Conservation (phyloP, 2,888 invertebrate species). For the Sinhomidia bicolor region DNA sequence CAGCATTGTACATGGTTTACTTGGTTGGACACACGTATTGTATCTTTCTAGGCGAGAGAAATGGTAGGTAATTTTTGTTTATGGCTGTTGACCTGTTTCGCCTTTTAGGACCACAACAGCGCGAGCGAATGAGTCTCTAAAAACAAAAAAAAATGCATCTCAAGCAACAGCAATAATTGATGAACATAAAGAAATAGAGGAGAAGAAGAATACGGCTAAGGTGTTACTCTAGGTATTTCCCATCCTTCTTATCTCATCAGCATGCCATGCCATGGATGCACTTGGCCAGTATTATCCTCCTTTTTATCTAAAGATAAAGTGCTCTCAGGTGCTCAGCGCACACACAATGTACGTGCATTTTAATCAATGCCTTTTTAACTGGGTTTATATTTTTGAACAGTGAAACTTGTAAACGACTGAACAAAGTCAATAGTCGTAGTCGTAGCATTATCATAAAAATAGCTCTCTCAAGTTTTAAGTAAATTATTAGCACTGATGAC, state of each 20-base stretch:
- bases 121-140: no score
- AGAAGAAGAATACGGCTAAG: not conserved
- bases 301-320: no score
- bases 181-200: not conserved
- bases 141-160: not conserved
- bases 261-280: no score
- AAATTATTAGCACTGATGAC: constrained; percentile 18
- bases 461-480: constrained; percentile 5
- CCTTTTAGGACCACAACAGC: constrained; percentile 32
- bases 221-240: not conserved
- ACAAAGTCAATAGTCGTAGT: constrained; percentile 27
- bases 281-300: no score
- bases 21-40: no score
- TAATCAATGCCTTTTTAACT: no score
- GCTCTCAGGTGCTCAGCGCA: no score
- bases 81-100: constrained; percentile 53
- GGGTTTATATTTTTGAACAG: not conserved
- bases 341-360: not conserved
- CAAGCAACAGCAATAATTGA: not conserved
- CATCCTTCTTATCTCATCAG: no score
- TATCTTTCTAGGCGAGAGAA: not conserved
- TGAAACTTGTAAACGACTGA: no score
- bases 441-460: constrained; percentile 38
- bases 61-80: constrained; percentile 9
- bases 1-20: not conserved